Percentiles rank a stretch among this genome's conserved stretches.
phyloP scores from a whole-genome alignment of 2,888 invertebrate genomes.

The Drosophila picticornis region DNA sequence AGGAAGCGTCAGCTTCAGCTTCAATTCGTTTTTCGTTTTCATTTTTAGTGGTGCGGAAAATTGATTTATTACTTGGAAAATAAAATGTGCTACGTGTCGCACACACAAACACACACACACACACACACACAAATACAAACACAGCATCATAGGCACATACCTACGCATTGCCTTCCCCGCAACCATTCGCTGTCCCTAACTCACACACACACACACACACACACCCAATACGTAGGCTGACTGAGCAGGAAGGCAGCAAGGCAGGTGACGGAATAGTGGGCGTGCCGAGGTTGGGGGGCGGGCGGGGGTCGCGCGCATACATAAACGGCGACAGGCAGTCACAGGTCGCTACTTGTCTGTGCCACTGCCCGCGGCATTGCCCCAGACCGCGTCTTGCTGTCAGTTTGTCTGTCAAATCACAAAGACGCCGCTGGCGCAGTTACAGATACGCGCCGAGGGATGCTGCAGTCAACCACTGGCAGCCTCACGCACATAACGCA shows the following conservation, averaged over 20 bases:
- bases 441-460: slow-evolving; percentile 62
- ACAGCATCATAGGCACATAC: slow-evolving; percentile 51
- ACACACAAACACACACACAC: slow-evolving; percentile 55
- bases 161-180: slow-evolving; percentile 35
- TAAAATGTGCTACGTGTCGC: slow-evolving; percentile 82
- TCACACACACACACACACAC: neutral
- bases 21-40: slow-evolving; percentile 81
- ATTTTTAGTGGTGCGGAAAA: slow-evolving; percentile 82
- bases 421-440: slow-evolving; percentile 59
- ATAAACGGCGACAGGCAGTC: slow-evolving; percentile 80
- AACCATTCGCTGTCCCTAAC: slow-evolving; percentile 3
- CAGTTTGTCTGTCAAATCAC: slow-evolving; percentile 80
- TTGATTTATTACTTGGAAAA: slow-evolving; percentile 82
- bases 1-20: slow-evolving; percentile 76
- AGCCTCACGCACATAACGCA: slow-evolving; percentile 5
- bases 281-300: neutral
- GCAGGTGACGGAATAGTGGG: slow-evolving; percentile 19
- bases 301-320: slow-evolving; percentile 68
- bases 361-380: slow-evolving; percentile 48
- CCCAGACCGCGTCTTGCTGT: slow-evolving; percentile 70
- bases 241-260: slow-evolving; percentile 5
- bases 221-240: slow-evolving; percentile 43
- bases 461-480: slow-evolving; percentile 40
- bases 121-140: slow-evolving; percentile 35
- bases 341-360: slow-evolving; percentile 59